Conservation (phyloP, 2,797 vertebrate species). For the Sphenodon punctatus region DNA sequence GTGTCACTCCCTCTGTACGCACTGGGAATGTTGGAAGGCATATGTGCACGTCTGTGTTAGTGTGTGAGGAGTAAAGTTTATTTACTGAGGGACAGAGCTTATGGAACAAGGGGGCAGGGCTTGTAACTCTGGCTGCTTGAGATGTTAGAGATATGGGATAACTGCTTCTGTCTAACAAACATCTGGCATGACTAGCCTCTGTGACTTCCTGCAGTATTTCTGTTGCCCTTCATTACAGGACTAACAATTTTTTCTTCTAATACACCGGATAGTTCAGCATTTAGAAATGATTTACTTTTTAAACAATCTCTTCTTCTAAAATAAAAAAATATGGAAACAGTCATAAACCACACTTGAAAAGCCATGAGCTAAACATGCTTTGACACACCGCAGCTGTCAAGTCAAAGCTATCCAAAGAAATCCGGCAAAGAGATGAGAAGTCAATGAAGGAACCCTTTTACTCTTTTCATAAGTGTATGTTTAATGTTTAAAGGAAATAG, state of each 20-base stretch:
- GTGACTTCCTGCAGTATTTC: neutral
- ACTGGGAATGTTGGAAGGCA: no score
- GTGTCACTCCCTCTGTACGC: no score
- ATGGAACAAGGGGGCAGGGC: no score
- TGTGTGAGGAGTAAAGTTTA: no score
- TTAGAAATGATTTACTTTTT: neutral
- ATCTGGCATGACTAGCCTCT: neutral
- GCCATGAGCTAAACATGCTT: neutral
- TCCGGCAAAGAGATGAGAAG: neutral
- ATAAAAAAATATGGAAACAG: neutral
- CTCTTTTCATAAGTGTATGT: neutral
- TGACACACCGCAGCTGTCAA: neutral
- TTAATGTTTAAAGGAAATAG: neutral
- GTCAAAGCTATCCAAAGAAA: neutral
- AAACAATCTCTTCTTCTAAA: neutral
- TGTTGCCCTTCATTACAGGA: neutral
- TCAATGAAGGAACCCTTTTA: neutral
- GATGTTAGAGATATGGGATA: no score
- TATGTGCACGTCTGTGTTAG: no score
- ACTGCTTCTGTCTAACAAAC: conserved; percentile 19
- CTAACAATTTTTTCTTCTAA: neutral
- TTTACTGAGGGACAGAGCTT: no score
- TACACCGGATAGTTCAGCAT: neutral
- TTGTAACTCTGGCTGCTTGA: no score
- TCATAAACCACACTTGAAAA: neutral